Base-by-base conservation (phyloP, 1,140 invertebrate species). In the Hyphantria cunea region DNA sequence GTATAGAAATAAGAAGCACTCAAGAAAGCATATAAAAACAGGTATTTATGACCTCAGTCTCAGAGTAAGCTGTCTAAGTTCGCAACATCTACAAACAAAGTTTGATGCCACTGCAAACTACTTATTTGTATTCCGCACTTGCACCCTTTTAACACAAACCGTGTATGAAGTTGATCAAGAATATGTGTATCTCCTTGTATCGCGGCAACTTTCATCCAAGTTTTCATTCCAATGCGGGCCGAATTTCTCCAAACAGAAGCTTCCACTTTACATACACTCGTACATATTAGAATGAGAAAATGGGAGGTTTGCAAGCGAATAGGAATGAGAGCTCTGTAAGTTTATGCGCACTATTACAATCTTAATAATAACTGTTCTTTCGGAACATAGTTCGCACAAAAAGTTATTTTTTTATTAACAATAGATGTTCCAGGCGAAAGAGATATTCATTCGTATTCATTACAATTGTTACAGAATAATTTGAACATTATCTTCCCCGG, bases 391-490 rank as follows among this genome's bases (percentile, higher is more conserved):
- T 25, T 32, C 44, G 32, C 14, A 14, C 51, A 31, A 49, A 32
- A 47, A 55, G 37, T 69, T 63, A 70, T 67, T 66, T 70, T 66
- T 58, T 64, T n/a, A n/a, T n/a, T 55, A 70, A 70, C 62, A 68
- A 72, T 41, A 63, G 62, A 62, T 64, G 64, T 64, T 67, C 69
- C 68, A 62, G 67, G 58, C 64, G 73, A 72, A 68, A 62, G 68
- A 70, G 66, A 81, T 78, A 76, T 81, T 83, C 80, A 78, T 84
- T 84, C 80, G 82, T 80, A 80, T 81, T 61, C 74, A 69, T 74
- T 64, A 67, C 77, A 80, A 78, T 84, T 84, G 69, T 78, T 78
- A 72, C 77, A 71, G 77, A 72, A 84, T 84, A 82, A 84, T 84
- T 79, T 78, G 59, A 63, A 70, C 79, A 82, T 86, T 83, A 81